Conservation (phyloP, 2,888 invertebrate species). For the Endotricha flammealis region DNA sequence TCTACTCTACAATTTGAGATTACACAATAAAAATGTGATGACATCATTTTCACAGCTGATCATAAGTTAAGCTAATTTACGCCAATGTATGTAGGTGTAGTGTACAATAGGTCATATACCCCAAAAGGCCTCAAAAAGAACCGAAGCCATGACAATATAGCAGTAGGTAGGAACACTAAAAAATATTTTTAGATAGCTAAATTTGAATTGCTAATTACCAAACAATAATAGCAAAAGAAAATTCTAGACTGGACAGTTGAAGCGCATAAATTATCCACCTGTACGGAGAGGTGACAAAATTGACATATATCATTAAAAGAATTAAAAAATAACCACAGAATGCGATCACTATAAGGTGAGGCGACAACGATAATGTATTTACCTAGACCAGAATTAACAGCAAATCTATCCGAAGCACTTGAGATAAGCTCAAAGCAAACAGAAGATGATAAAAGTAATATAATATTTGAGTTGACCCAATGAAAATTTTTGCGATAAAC, state of each 20-base stretch:
- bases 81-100: slow-evolving; percentile 40
- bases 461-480: slow-evolving; percentile 27
- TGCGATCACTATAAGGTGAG: background rate
- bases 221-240: background rate
- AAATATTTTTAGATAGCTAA: background rate
- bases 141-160: background rate
- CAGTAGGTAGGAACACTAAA: background rate
- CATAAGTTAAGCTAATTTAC: slow-evolving; percentile 65
- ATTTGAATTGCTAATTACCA: slow-evolving; percentile 6
- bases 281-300: background rate
- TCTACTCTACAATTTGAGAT: too few relatives aligned
- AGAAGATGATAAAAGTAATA: slow-evolving; percentile 29
- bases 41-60: slow-evolving; percentile 69
- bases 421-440: slow-evolving; percentile 41
- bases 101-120: slow-evolving; percentile 25
- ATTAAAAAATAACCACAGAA: background rate
- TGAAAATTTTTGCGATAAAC: slow-evolving; percentile 36
- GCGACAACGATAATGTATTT: slow-evolving; percentile 15
- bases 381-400: slow-evolving; percentile 26
- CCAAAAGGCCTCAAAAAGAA: slow-evolving; percentile 36
- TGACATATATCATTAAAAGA: background rate
- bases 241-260: background rate
- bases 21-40: slow-evolving; percentile 43
- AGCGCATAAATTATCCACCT: background rate
- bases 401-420: slow-evolving; percentile 35